Conservation (phyloP, 2,113 vertebrate genomes). For the Thamnaconus septentrionalis region DNA sequence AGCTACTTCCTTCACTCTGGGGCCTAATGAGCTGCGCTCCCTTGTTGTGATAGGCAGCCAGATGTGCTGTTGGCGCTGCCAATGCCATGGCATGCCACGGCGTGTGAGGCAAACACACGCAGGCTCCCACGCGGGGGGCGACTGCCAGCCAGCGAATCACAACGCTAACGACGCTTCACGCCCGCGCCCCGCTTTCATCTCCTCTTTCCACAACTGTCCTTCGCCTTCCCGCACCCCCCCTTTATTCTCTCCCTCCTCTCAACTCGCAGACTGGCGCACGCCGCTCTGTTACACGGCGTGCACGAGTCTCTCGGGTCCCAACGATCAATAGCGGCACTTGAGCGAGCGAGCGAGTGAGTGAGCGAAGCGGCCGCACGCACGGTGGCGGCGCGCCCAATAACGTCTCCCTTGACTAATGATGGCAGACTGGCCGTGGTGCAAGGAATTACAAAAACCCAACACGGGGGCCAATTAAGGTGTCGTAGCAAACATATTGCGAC, state of each 20-base stretch:
- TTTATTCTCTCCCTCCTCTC: background rate
- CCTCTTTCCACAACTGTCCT: constrained; percentile 10
- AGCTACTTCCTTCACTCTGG: constrained; percentile 30
- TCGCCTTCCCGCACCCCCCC: background rate
- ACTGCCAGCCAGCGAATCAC: constrained; percentile 45
- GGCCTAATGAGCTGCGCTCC: constrained; percentile 59
- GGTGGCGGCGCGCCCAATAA: background rate
- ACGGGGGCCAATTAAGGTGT: constrained; percentile 33
- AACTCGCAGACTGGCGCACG: constrained; percentile 27
- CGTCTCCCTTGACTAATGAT: constrained; percentile 42
- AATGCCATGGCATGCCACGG: constrained; percentile 8
- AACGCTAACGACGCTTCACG: constrained; percentile 22
- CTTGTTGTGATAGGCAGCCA: constrained; percentile 42
- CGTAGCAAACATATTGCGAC: constrained; percentile 22
- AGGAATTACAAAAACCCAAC: constrained; percentile 27
- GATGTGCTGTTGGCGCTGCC: constrained; percentile 53
- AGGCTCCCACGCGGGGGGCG: constrained; percentile 15
- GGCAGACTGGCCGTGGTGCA: constrained; percentile 23
- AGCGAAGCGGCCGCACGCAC: constrained; percentile 17
- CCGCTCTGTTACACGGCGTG: background rate
- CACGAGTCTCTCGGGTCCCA: background rate
- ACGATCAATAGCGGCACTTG: no score
- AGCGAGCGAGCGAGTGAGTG: background rate
- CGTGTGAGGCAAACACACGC: constrained; percentile 26
- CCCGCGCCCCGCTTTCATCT: constrained; percentile 2